These are phyloP conservation scores for Sparus aurata DNA, from an alignment of 2,797 vertebrate species.

Conservation along the genomic window DNA sequence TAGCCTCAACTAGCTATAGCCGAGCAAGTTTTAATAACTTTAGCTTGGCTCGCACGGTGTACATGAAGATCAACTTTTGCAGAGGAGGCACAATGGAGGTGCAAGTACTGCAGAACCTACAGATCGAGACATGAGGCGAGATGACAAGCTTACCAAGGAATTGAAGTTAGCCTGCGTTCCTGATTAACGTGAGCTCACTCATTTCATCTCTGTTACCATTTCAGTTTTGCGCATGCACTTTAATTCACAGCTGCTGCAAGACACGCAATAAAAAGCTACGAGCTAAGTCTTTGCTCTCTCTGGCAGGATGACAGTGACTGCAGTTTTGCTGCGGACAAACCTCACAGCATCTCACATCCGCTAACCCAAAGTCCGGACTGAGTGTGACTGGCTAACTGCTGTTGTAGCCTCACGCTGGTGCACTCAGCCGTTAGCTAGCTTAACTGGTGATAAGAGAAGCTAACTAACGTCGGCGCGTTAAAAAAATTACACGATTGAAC, in stretches of 20 bases:
- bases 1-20: conserved; percentile 12
- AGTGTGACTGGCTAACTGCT: conserved; percentile 45
- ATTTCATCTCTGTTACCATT: no score
- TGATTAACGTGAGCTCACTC: neutral
- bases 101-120: neutral
- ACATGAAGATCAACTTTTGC: neutral
- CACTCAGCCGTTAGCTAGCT: conserved; percentile 13
- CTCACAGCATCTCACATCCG: conserved; percentile 39
- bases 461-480: neutral
- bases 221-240: neutral
- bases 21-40: conserved; percentile 43
- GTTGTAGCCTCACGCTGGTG: conserved; percentile 23
- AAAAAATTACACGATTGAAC: neutral
- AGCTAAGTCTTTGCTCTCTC: rapidly evolving
- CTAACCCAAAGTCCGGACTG: conserved; percentile 28
- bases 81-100: neutral
- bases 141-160: neutral
- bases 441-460: neutral
- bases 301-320: neutral
- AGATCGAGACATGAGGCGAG: neutral
- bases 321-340: conserved; percentile 11
- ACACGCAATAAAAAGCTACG: rapidly evolving
- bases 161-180: conserved; percentile 17
- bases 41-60: neutral
- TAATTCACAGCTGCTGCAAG: neutral